A percentile compares a stretch with the other conserved stretches of the same genome.
phyloP scores from a whole-genome alignment of 92 coral and sea anemone genomes.

The Bergia sp. region DNA sequence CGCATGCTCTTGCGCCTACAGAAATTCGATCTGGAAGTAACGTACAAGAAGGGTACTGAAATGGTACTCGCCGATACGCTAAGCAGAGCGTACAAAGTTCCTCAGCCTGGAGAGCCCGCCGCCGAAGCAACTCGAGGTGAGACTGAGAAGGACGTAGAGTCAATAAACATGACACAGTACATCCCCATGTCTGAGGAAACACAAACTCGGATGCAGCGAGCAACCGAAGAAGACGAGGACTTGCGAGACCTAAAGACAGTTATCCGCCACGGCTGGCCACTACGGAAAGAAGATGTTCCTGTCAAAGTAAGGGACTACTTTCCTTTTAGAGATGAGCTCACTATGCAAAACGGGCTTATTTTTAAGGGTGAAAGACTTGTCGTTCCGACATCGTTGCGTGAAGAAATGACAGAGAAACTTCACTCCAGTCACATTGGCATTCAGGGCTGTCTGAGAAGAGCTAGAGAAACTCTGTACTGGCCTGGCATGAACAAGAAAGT shows the following conservation, averaged over 20 bases:
- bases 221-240: slow-evolving; percentile 31
- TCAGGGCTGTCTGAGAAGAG: slow-evolving; percentile 71
- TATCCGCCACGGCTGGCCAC: slow-evolving; percentile 51
- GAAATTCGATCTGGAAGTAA: slow-evolving; percentile 41
- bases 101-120: neutral
- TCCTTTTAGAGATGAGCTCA: slow-evolving; percentile 56
- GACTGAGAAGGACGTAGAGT: slow-evolving; percentile 47
- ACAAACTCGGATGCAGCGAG: slow-evolving; percentile 48
- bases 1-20: neutral
- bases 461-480: slow-evolving; percentile 64
- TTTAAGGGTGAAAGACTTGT: slow-evolving; percentile 66
- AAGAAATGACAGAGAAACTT: slow-evolving; percentile 54
- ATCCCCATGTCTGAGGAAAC: slow-evolving; percentile 40
- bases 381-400: slow-evolving; percentile 43
- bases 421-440: slow-evolving; percentile 62
- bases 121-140: slow-evolving; percentile 17
- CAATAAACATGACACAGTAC: slow-evolving; percentile 40
- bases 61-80: slow-evolving; percentile 48
- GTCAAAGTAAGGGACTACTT: slow-evolving; percentile 31
- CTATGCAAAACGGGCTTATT: slow-evolving; percentile 58
- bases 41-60: slow-evolving; percentile 53
- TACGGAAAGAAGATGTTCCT: slow-evolving; percentile 22
- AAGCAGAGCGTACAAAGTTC: slow-evolving; percentile 43
- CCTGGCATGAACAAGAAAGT: slow-evolving; percentile 63
- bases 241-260: slow-evolving; percentile 37